These are phyloP conservation scores for Pseudomyrmex cubaensis DNA, from an alignment of 1,140 invertebrate species.

Conservation along the genomic window DNA sequence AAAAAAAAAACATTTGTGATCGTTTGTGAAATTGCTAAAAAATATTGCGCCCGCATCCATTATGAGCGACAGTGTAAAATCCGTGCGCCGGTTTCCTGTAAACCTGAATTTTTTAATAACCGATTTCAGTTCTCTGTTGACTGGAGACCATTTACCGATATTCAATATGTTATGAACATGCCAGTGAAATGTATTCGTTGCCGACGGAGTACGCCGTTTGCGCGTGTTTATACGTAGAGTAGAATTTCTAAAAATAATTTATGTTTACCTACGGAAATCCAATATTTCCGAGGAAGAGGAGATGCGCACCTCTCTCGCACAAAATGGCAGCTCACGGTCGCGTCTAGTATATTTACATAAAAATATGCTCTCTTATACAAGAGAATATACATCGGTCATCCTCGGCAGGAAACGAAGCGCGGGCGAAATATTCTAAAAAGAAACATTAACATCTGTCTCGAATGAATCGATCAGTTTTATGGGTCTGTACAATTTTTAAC, in stretches of 20 bases:
- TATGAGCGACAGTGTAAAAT: constrained; percentile 50
- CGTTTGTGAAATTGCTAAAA: constrained; percentile 54
- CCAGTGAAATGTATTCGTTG: constrained; percentile 53
- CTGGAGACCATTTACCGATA: constrained; percentile 59
- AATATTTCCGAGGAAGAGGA: constrained; percentile 49
- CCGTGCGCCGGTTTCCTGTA: constrained; percentile 46
- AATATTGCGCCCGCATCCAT: constrained; percentile 52
- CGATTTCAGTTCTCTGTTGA: constrained; percentile 55
- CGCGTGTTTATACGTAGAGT: constrained; percentile 58
- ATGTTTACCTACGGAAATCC: constrained; percentile 60
- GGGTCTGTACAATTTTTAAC: too few species aligned
- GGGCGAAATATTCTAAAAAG: background rate
- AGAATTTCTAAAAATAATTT: constrained; percentile 63
- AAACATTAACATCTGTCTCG: background rate
- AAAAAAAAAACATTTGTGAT: constrained; percentile 65
- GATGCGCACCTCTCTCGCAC: constrained; percentile 37
- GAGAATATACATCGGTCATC: background rate
- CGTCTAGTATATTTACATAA: constrained; percentile 55
- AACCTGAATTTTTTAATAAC: constrained; percentile 61
- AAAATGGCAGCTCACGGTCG: constrained; percentile 46
- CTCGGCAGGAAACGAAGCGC: background rate
- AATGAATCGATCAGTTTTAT: too few species aligned
- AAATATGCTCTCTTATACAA: constrained; percentile 41
- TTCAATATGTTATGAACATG: constrained; percentile 61
- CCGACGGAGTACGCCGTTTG: constrained; percentile 47